Conservation (phyloP, 2,797 vertebrate species). For the Anabas testudineus region DNA sequence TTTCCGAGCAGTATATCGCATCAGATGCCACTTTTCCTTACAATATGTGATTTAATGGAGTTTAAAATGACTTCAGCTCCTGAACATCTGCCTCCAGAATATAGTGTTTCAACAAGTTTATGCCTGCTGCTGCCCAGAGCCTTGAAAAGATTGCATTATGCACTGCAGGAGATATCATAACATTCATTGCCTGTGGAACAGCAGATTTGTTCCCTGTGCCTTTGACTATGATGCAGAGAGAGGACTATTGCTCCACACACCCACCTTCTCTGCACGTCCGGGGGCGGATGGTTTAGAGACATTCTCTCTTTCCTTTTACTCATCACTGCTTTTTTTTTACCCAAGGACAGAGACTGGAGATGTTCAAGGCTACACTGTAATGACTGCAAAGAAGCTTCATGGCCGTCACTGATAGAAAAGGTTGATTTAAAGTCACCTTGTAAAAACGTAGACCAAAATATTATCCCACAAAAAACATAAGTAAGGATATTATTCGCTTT, state of each 20-base stretch:
- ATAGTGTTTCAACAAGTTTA: constrained; percentile 74
- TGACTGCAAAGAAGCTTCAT: constrained; percentile 27
- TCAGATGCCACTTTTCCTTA: constrained; percentile 45
- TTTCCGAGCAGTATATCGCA: constrained; percentile 39
- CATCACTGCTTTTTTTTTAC: constrained; percentile 65
- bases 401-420: neutral
- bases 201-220: constrained; percentile 77
- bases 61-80: constrained; percentile 69
- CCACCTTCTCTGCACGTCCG: constrained; percentile 82
- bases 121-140: constrained; percentile 65
- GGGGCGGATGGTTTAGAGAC: constrained; percentile 84
- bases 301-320: constrained; percentile 79
- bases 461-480: constrained; percentile 1
- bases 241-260: constrained; percentile 81
- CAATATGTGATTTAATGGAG: constrained; percentile 63
- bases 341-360: constrained; percentile 67
- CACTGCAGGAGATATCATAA: constrained; percentile 77
- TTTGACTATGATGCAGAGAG: constrained; percentile 80
- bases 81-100: constrained; percentile 69
- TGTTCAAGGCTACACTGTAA: constrained; percentile 47
- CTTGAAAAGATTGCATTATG: constrained; percentile 76
- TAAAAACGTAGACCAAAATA: constrained; percentile 21
- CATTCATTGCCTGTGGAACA: constrained; percentile 75
- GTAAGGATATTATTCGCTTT: neutral
- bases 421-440: constrained; percentile 38